Conservation (phyloP, 2,797 vertebrate genomes). For the Brachyrhaphis roseni region DNA sequence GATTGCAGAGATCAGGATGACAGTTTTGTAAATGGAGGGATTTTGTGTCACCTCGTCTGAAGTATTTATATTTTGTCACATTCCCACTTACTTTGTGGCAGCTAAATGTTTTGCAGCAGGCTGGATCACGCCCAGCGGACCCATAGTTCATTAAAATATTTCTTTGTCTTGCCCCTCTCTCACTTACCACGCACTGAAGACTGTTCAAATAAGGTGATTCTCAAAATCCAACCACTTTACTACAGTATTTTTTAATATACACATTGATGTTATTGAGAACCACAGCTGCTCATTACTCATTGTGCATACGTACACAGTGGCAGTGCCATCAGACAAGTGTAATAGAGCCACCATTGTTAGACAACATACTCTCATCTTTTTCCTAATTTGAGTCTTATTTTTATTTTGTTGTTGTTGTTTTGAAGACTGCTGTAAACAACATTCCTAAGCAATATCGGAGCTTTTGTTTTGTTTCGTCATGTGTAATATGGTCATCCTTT, state of each 20-base stretch:
- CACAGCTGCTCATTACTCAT: conserved; percentile 56
- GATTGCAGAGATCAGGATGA: conserved; percentile 17
- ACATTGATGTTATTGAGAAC: conserved; percentile 43
- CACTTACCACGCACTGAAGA: conserved; percentile 71
- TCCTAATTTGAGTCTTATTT: conserved; percentile 52
- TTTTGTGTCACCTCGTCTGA: conserved; percentile 36
- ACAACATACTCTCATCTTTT: conserved; percentile 52
- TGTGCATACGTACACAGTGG: conserved; percentile 30
- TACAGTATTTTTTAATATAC: conserved; percentile 55
- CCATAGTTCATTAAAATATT: conserved; percentile 27
- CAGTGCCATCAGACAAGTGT: conserved; percentile 39
- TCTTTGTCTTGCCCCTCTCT: conserved; percentile 50
- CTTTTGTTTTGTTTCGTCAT: conserved; percentile 66
- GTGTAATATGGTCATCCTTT: conserved; percentile 72
- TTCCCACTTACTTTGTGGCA: conserved; percentile 63
- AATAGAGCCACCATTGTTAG: conserved; percentile 48
- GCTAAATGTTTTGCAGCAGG: conserved; percentile 55
- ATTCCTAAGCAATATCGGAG: conserved; percentile 85
- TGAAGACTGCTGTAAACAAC: conserved; percentile 81
- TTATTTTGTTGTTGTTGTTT: conserved; percentile 23
- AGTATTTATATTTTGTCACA: conserved; percentile 65
- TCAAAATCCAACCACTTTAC: conserved; percentile 61
- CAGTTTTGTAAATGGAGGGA: conserved; percentile 11
- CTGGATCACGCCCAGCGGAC: conserved; percentile 34
- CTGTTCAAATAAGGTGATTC: conserved; percentile 71